phyloP scores from a whole-genome alignment of 1,140 invertebrate genomes.

The Macrotrachela quadricornifera region DNA sequence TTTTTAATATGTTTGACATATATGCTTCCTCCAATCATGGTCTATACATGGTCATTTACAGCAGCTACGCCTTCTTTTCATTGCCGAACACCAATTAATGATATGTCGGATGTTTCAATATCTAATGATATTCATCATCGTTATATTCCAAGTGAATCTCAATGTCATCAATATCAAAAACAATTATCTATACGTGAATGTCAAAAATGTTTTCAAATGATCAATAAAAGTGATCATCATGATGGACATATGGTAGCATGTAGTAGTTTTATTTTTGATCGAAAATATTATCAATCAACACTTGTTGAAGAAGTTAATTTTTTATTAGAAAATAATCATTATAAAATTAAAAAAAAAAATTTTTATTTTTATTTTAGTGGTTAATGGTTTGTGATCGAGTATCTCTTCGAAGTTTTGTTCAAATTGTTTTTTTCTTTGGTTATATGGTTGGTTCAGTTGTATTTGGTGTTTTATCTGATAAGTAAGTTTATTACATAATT shows the following conservation, averaged over 20 bases:
- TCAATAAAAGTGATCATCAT: too few species aligned
- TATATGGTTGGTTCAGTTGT: conserved; percentile 7
- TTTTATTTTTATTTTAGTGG: background rate
- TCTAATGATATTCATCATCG: too few species aligned
- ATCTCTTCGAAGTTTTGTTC: background rate
- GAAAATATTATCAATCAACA: conserved; percentile 1
- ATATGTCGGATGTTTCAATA: too few species aligned
- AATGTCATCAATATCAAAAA: too few species aligned
- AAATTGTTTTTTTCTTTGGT: conserved; percentile 7
- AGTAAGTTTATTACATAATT: background rate
- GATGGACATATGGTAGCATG: background rate
- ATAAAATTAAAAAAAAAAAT: too few species aligned
- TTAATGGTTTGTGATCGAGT: background rate
- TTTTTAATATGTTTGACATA: background rate
- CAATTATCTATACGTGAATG: too few species aligned
- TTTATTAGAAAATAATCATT: too few species aligned
- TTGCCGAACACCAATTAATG: too few species aligned
- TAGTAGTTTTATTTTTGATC: background rate
- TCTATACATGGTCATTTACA: conserved; percentile 4
- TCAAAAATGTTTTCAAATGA: too few species aligned
- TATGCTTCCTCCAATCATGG: background rate
- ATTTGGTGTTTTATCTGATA: conserved; percentile 5
- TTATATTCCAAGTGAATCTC: too few species aligned
- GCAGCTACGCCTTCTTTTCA: background rate
- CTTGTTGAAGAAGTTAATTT: conserved; percentile 5